phyloP scores from a whole-genome alignment of 2,797 vertebrate species.

The Myotis findleyi region DNA sequence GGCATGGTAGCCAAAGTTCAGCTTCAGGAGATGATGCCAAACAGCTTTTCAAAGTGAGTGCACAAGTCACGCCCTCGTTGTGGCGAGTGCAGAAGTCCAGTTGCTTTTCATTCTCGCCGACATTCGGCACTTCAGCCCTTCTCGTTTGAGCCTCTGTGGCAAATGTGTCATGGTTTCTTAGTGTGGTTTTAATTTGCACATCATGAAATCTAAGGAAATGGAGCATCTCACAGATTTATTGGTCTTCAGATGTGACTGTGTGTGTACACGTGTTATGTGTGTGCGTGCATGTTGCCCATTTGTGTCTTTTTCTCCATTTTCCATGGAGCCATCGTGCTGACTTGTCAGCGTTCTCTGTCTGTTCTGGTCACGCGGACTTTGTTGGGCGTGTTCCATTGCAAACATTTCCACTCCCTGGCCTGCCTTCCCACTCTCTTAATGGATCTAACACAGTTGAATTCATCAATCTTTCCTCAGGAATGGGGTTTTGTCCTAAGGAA shows the following conservation, averaged over 20 bases:
- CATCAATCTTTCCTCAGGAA: neutral
- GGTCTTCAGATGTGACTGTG: neutral
- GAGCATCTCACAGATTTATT: neutral
- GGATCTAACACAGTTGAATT: too few relatives aligned
- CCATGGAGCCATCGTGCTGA: rapidly evolving
- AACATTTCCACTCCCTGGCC: too few relatives aligned
- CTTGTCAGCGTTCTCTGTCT: neutral
- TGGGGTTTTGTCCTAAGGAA: neutral
- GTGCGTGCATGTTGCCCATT: rapidly evolving
- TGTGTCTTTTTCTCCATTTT: too few relatives aligned
- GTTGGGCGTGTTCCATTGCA: rapidly evolving
- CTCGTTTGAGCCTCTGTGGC: neutral
- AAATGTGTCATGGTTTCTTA: neutral
- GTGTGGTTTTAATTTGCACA: neutral
- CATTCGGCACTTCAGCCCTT: neutral
- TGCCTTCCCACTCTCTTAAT: neutral
- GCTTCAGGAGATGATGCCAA: neutral
- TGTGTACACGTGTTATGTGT: neutral
- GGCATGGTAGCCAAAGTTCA: neutral
- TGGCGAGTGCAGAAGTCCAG: rapidly evolving
- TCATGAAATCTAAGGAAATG: neutral
- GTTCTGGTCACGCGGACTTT: neutral
- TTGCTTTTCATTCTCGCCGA: neutral
- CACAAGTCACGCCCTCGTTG: rapidly evolving
- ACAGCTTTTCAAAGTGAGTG: neutral